Evolutionary conservation across 2,888 invertebrate species (phyloP).

Genomic region (Hydrotaea cyrtoneurina): DNA sequence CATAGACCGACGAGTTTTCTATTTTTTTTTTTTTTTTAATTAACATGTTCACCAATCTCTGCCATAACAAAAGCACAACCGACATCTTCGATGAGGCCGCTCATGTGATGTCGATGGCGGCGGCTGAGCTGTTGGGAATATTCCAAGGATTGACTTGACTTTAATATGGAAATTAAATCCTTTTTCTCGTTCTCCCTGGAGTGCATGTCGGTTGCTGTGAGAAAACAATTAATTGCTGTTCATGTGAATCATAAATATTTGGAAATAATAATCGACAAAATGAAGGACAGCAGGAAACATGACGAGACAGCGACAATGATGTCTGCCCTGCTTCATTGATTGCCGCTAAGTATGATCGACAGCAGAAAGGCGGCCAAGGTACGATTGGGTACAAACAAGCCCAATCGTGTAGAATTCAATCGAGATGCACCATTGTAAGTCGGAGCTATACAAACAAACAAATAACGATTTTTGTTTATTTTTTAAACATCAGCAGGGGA

Average conservation of each 20-base stretch:
- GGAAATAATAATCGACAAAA: not conserved
- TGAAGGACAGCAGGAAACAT: not conserved
- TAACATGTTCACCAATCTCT: conserved; percentile 44
- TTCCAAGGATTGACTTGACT: conserved; percentile 13
- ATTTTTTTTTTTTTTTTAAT: conserved; percentile 48
- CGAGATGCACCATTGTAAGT: too few species aligned
- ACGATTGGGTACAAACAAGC: not conserved
- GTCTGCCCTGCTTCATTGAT: too few species aligned
- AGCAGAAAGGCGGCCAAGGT: not conserved
- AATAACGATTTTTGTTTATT: too few species aligned
- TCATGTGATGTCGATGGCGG: not conserved
- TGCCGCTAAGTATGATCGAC: conserved; percentile 7
- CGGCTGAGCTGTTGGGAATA: not conserved
- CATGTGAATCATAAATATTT: not conserved
- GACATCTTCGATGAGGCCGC: not conserved
- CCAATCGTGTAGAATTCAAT: not conserved
- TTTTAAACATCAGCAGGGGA: too few species aligned
- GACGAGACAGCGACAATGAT: too few species aligned
- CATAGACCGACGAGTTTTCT: conserved; percentile 24
- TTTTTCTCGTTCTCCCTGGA: not conserved
- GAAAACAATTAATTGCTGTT: not conserved
- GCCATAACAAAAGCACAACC: not conserved
- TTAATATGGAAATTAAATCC: not conserved
- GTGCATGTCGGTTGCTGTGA: not conserved
- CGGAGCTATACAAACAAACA: too few species aligned